Conservation (phyloP, 2,113 vertebrate species). For the Murina feae region DNA sequence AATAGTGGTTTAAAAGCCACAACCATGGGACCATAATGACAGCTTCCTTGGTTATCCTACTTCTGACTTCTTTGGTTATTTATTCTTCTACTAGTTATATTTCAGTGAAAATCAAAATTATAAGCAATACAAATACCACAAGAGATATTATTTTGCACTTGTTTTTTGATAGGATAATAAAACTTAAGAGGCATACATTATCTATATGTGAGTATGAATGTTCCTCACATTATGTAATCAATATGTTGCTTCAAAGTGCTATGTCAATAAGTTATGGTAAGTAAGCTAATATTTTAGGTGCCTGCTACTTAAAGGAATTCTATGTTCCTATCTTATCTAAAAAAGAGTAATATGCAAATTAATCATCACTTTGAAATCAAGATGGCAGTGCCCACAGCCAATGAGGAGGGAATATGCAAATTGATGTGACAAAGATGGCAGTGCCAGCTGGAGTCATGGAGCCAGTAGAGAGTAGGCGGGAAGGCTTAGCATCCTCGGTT, state of each 20-base stretch:
- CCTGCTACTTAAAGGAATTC: not conserved
- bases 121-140: not conserved
- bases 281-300: slow-evolving; percentile 24
- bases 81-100: slow-evolving; percentile 6
- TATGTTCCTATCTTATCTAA: not conserved
- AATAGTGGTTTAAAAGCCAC: not conserved
- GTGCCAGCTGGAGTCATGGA: no score
- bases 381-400: no score
- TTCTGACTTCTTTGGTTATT: not conserved
- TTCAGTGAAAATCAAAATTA: slow-evolving; percentile 19
- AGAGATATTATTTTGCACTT: not conserved
- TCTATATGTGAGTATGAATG: not conserved
- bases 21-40: not conserved
- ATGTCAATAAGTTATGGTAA: slow-evolving; percentile 17
- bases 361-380: no score
- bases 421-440: no score
- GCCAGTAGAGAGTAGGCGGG: no score
- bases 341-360: no score
- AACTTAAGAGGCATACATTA: not conserved
- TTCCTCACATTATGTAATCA: not conserved
- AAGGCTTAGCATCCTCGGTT: no score
- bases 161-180: not conserved
- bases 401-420: no score
- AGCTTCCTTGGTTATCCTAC: not conserved
- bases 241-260: not conserved